These are phyloP conservation scores for Gerris buenoi DNA, from an alignment of 1,140 invertebrate genomes.

Conservation along the genomic window DNA sequence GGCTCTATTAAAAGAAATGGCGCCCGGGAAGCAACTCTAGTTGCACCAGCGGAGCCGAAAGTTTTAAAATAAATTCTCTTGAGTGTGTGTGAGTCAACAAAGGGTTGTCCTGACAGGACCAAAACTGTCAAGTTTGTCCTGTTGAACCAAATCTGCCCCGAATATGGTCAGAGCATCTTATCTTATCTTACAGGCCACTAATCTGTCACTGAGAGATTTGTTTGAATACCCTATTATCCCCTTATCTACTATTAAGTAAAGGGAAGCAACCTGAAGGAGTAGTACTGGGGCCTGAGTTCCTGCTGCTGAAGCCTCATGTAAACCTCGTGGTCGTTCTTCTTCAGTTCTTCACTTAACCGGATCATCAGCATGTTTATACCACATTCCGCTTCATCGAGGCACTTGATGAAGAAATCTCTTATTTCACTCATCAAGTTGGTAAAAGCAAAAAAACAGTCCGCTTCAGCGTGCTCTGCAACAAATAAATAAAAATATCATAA, in stretches of 20 bases:
- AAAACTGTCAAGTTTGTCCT: background rate
- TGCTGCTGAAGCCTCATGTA: slow-evolving; percentile 60
- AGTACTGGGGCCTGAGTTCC: slow-evolving; percentile 87
- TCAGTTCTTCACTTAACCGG: slow-evolving; percentile 55
- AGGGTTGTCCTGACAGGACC: background rate
- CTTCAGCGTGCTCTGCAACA: slow-evolving; percentile 74
- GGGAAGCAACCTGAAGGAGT: slow-evolving; percentile 63
- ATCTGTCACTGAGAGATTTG: no score
- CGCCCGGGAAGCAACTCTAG: no score
- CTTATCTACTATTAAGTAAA: background rate
- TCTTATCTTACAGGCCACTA: background rate
- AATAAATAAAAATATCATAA: slow-evolving; percentile 2
- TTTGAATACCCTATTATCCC: no score
- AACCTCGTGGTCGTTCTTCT: slow-evolving; percentile 57
- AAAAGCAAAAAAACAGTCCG: slow-evolving; percentile 95
- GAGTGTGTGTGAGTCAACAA: no score
- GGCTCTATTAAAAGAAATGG: no score
- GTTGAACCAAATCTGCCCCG: background rate
- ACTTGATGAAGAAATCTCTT: slow-evolving; percentile 92
- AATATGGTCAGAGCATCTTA: background rate
- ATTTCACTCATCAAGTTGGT: slow-evolving; percentile 95
- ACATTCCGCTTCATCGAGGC: slow-evolving; percentile 78
- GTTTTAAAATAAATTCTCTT: no score
- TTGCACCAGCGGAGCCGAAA: no score
- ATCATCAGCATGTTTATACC: slow-evolving; percentile 78